Conservation (phyloP, 2,797 vertebrate species). For the Myotis myotis region DNA sequence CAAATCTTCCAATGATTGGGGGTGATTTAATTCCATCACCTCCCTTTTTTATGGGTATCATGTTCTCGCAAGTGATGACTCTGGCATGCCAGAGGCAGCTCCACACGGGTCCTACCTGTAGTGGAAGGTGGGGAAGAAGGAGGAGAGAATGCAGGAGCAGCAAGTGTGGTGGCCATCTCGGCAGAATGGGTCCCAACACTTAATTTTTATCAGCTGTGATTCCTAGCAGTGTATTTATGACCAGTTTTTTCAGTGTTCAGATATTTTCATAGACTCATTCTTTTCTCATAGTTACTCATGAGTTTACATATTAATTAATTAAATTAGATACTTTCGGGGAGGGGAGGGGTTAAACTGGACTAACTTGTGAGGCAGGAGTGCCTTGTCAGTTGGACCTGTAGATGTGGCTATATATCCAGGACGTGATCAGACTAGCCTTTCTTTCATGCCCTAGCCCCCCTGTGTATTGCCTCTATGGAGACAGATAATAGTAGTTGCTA, state of each 20-base stretch:
- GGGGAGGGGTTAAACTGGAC: neutral
- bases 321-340: neutral
- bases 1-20: neutral
- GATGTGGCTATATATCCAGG: neutral
- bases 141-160: neutral
- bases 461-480: neutral
- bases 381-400: neutral
- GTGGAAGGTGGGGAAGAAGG: neutral
- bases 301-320: neutral
- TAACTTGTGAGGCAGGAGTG: neutral
- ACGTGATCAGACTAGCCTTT: neutral
- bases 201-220: neutral
- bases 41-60: neutral
- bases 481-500: neutral
- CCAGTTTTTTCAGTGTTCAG: neutral
- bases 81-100: neutral
- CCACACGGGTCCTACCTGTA: neutral
- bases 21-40: neutral
- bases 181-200: neutral
- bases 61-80: neutral
- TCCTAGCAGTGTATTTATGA: neutral
- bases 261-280: neutral
- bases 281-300: neutral
- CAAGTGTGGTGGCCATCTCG: neutral
- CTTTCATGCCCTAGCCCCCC: neutral